Percentiles rank a stretch among this genome's conserved stretches.
Conservation (phyloP, 2,797 vertebrate species). For the Aldrovandia affinis region DNA sequence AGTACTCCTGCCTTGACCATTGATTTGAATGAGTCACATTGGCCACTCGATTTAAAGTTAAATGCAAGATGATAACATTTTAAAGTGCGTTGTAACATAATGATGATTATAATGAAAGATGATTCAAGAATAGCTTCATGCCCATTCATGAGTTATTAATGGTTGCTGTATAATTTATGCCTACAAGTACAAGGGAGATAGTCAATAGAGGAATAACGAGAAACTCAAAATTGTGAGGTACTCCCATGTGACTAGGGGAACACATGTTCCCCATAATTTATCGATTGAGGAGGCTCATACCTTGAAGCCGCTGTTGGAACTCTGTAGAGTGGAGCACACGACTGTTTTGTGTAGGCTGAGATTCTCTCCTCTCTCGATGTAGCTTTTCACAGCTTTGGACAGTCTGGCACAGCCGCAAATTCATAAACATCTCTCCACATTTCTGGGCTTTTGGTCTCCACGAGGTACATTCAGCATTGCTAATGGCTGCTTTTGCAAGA, state of each 20-base stretch:
- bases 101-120: background rate
- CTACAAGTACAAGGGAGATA: background rate
- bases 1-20: too few relatives aligned
- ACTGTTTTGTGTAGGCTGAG: background rate
- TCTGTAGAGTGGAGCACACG: background rate
- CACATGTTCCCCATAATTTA: slow-evolving; percentile 48
- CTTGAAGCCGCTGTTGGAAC: background rate
- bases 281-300: background rate
- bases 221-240: background rate
- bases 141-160: background rate
- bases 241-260: background rate
- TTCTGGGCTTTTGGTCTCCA: slow-evolving; percentile 2
- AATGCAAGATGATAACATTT: background rate
- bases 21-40: too few relatives aligned
- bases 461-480: background rate
- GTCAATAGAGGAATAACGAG: background rate
- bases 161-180: background rate
- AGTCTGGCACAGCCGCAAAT: background rate
- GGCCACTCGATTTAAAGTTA: background rate
- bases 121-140: background rate
- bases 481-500: background rate
- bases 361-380: slow-evolving; percentile 21
- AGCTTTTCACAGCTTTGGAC: background rate
- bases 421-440: slow-evolving; percentile 3
- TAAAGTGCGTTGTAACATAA: background rate